Percentiles rank a stretch among this genome's conserved stretches.
phyloP scores from a whole-genome alignment of 2,797 vertebrate species.

The Hemitrygon akajei region DNA sequence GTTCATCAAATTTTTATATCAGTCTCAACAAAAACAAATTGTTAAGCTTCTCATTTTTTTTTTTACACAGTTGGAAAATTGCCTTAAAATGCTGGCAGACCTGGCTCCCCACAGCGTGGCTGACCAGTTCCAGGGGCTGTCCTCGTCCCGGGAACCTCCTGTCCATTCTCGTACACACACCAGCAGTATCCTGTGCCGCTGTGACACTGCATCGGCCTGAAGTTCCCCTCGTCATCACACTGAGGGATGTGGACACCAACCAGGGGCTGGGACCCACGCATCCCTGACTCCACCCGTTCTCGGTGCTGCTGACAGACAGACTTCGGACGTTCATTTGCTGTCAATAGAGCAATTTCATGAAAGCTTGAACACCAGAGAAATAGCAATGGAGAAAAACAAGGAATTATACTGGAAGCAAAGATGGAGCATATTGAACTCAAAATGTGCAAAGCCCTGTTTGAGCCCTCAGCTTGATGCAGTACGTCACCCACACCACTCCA shows the following conservation, averaged over 20 bases:
- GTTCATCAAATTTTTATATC: no score
- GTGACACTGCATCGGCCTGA: no score
- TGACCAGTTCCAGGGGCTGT: conserved; percentile 68
- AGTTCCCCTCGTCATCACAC: no score
- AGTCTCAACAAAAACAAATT: no score
- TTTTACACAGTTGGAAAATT: not conserved
- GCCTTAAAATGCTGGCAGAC: not conserved
- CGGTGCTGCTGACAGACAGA: conserved; percentile 68
- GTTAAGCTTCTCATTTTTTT: no score
- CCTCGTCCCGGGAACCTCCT: no score
- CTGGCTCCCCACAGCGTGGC: conserved; percentile 54
- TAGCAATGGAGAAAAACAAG: not conserved
- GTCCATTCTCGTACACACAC: no score
- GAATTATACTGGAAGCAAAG: not conserved
- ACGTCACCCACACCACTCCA: no score
- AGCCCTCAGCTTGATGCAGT: no score
- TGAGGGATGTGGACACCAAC: conserved; percentile 58
- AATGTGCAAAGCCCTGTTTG: no score
- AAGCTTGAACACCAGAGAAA: not conserved
- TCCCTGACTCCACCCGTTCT: conserved; percentile 55
- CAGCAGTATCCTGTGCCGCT: no score
- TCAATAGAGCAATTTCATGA: not conserved
- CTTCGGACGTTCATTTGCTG: conserved; percentile 51
- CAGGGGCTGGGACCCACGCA: conserved; percentile 57
- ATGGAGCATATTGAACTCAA: not conserved